A percentile compares a stretch with the other conserved stretches of the same genome.
These are phyloP conservation scores for Bedellia somnulentella DNA, from an alignment of 2,888 invertebrate genomes.

Conservation along the genomic window DNA sequence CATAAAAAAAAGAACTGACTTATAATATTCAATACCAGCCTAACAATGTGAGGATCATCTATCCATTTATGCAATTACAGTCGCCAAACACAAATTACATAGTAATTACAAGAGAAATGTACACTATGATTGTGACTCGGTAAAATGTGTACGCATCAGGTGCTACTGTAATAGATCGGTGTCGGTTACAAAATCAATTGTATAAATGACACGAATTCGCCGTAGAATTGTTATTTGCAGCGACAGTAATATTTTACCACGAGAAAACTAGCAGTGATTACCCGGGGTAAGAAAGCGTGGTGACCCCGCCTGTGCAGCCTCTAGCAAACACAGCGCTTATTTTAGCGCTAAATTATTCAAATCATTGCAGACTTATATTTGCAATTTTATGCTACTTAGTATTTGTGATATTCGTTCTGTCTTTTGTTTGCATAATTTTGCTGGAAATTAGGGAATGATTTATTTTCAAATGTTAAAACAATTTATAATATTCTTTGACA, in stretches of 20 bases:
- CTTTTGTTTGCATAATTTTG: neutral
- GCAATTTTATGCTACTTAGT: neutral
- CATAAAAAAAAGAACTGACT: too few species aligned
- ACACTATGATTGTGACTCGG: neutral
- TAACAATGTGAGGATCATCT: too few species aligned
- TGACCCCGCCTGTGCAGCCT: slow-evolving; percentile 16
- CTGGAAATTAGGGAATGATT: neutral
- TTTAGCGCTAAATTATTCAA: neutral
- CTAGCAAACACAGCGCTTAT: neutral
- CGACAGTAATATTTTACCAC: neutral
- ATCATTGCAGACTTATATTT: neutral
- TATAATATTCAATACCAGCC: too few species aligned
- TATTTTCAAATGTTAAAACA: neutral
- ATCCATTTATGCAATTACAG: too few species aligned
- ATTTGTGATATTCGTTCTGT: neutral
- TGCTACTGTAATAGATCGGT: neutral
- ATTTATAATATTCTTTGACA: too few species aligned
- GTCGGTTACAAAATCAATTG: neutral
- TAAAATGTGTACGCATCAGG: neutral
- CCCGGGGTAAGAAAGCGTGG: slow-evolving; percentile 26
- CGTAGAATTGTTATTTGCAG: too few species aligned
- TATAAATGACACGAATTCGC: neutral
- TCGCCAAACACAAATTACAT: too few species aligned
- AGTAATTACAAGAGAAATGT: neutral
- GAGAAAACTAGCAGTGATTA: slow-evolving; percentile 14